Conservation (phyloP, 2,888 invertebrate species). For the Adelphocoris suturalis region DNA sequence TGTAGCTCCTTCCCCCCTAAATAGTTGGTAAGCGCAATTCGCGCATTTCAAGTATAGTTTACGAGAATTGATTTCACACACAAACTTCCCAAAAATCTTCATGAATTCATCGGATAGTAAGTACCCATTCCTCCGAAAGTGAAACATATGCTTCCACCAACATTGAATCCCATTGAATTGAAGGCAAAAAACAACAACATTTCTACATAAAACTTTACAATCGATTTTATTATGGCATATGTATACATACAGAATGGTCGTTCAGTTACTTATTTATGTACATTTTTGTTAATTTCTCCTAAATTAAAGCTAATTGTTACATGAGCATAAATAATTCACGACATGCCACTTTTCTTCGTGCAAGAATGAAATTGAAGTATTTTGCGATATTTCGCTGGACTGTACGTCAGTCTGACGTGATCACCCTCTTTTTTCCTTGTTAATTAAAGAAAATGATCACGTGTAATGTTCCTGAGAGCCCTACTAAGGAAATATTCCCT, state of each 20-base stretch:
- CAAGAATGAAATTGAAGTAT: not conserved
- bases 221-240: constrained; percentile 34
- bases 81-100: no score
- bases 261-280: not conserved
- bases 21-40: no score
- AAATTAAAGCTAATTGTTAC: not conserved
- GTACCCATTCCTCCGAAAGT: no score
- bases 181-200: no score
- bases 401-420: not conserved
- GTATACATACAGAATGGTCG: not conserved
- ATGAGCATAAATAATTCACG: constrained; percentile 7
- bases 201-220: not conserved
- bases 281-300: not conserved
- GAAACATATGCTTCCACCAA: no score
- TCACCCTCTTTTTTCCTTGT: not conserved
- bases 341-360: not conserved
- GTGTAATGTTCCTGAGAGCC: not conserved
- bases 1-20: no score
- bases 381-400: not conserved
- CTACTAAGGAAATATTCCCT: not conserved
- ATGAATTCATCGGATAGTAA: no score
- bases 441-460: not conserved
- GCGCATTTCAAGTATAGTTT: no score
- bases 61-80: no score
- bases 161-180: no score